Percentiles rank a stretch among this genome's conserved stretches.
Conservation (phyloP, 2,888 invertebrate species). For the Pterostichus niger region DNA sequence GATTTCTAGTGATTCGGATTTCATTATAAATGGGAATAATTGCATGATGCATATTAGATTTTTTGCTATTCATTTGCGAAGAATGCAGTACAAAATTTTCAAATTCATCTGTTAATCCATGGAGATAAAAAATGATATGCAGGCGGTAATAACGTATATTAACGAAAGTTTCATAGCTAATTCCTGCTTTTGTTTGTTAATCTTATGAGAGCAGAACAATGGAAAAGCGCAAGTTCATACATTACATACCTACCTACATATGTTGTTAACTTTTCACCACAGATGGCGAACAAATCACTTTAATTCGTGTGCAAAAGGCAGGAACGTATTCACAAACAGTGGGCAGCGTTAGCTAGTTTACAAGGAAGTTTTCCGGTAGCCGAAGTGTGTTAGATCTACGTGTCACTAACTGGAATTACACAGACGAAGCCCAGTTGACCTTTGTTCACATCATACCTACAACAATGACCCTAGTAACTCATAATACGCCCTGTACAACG, state of each 20-base stretch:
- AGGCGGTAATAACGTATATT: neutral
- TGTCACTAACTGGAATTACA: slow-evolving; percentile 45
- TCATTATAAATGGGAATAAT: no score
- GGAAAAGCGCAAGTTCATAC: slow-evolving; percentile 35
- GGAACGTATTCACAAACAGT: neutral
- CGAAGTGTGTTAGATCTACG: slow-evolving; percentile 14
- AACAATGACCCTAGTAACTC: slow-evolving; percentile 57
- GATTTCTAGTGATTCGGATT: no score
- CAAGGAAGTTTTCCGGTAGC: slow-evolving; percentile 15
- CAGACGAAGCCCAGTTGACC: slow-evolving; percentile 39
- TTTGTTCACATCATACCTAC: slow-evolving; percentile 45
- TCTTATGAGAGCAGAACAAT: slow-evolving; percentile 32
- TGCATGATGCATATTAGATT: no score
- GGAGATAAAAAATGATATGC: neutral
- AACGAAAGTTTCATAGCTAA: slow-evolving; percentile 45
- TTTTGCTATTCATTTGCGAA: no score
- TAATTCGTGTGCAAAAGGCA: slow-evolving; percentile 43
- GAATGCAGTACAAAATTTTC: neutral
- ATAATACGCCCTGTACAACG: slow-evolving; percentile 44
- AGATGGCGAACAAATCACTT: slow-evolving; percentile 46
- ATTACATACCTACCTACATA: slow-evolving; percentile 40
- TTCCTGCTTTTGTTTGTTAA: slow-evolving; percentile 53
- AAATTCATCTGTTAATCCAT: neutral
- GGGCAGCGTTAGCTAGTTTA: neutral
- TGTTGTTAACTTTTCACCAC: slow-evolving; percentile 49